phyloP scores from a whole-genome alignment of 2,888 invertebrate genomes.

The Pseudococcus longispinus region DNA sequence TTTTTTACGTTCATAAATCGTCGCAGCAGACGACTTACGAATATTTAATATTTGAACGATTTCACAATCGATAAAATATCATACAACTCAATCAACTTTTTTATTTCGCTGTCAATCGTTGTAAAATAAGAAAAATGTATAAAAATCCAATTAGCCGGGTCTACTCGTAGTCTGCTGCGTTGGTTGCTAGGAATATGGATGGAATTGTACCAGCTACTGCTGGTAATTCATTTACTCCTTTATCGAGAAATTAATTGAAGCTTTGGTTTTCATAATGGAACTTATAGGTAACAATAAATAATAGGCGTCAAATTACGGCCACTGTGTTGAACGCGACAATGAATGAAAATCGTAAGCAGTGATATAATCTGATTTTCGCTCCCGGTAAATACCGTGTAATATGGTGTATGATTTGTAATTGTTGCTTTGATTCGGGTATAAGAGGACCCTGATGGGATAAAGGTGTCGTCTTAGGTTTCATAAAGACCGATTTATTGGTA shows the following conservation, averaged over 20 bases:
- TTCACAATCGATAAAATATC: constrained; percentile 25
- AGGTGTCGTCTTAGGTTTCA: neutral
- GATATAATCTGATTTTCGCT: neutral
- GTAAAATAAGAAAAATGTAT: neutral
- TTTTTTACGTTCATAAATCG: neutral
- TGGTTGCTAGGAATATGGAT: neutral
- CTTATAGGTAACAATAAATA: neutral
- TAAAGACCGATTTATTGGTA: neutral
- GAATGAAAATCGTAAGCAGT: neutral
- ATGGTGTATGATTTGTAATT: neutral
- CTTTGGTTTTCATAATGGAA: neutral
- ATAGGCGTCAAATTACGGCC: neutral
- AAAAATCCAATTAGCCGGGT: neutral
- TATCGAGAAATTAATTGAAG: neutral
- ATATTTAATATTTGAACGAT: constrained; percentile 39
- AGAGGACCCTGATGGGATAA: neutral
- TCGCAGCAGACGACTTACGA: constrained; percentile 19
- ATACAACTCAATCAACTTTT: constrained; percentile 22
- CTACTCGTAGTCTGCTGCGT: neutral
- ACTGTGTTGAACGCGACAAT: neutral
- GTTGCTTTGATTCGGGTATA: neutral
- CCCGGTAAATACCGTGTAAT: neutral
- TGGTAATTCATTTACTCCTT: neutral
- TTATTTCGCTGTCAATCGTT: constrained; percentile 22
- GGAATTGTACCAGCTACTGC: neutral